These are phyloP conservation scores for Tinamus major DNA, from an alignment of 2,797 vertebrate genomes.

Conservation along the genomic window DNA sequence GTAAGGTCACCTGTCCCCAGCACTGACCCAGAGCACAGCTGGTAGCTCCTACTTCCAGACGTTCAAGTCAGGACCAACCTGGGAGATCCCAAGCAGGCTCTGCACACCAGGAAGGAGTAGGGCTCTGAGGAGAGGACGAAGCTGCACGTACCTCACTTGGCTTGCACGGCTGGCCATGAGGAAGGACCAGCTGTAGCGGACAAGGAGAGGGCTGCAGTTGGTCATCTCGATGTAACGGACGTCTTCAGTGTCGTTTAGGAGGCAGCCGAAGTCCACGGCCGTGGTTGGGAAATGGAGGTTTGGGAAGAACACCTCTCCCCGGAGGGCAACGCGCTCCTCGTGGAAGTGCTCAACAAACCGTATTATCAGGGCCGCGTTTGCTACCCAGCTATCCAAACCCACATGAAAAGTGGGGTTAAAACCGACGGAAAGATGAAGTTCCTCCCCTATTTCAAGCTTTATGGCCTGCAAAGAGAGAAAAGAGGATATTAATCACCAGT, in stretches of 20 bases:
- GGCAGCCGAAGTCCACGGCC: slow-evolving; percentile 87
- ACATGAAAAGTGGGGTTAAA: slow-evolving; percentile 83
- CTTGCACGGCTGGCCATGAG: slow-evolving; percentile 28
- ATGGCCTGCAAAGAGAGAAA: slow-evolving; percentile 77
- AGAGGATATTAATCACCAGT: neutral
- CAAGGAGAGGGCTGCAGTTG: slow-evolving; percentile 85
- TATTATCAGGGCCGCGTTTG: slow-evolving; percentile 82
- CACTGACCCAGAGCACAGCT: neutral
- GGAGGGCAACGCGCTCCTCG: slow-evolving; percentile 78
- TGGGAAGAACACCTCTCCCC: slow-evolving; percentile 86
- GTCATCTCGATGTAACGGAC: slow-evolving; percentile 78
- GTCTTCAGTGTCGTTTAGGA: slow-evolving; percentile 82
- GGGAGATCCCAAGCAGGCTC: neutral
- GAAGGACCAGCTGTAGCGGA: slow-evolving; percentile 87
- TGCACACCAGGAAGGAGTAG: neutral
- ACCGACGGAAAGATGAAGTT: slow-evolving; percentile 80
- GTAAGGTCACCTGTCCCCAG: neutral
- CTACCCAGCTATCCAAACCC: slow-evolving; percentile 71
- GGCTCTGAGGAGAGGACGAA: neutral
- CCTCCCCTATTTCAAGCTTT: slow-evolving; percentile 73
- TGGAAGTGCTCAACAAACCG: slow-evolving; percentile 85
- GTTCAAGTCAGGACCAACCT: neutral
- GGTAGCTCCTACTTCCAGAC: neutral
- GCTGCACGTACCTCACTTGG: slow-evolving; percentile 75
- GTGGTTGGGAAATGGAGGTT: slow-evolving; percentile 84